Evolutionary conservation across 1,140 invertebrate species (phyloP).

Genomic region (Cotesia glomerata): DNA sequence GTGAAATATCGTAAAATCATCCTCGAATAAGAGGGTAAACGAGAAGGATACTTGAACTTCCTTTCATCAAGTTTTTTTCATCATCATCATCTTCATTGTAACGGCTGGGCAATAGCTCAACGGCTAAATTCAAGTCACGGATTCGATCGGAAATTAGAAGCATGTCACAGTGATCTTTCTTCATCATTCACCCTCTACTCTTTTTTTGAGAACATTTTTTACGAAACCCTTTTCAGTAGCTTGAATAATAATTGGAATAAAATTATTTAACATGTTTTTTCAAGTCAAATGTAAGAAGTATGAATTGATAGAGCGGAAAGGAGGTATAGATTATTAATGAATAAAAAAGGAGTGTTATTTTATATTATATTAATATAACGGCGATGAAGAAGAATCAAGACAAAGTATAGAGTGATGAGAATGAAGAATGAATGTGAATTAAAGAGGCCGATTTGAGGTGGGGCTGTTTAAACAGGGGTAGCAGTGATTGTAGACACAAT

Average conservation of each 20-base stretch:
- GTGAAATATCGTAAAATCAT: slow-evolving; percentile 43
- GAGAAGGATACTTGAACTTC: neutral
- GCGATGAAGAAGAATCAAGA: slow-evolving; percentile 30
- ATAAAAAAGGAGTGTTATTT: no score
- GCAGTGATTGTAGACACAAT: neutral
- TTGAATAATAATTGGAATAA: no score
- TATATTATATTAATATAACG: no score
- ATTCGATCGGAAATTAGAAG: slow-evolving; percentile 57
- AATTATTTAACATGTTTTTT: no score
- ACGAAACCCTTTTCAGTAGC: no score
- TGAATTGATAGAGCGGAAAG: no score
- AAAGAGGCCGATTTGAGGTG: slow-evolving; percentile 5
- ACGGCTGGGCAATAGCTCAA: neutral
- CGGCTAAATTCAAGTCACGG: slow-evolving; percentile 52
- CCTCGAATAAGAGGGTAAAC: slow-evolving; percentile 23
- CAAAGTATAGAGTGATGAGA: slow-evolving; percentile 23
- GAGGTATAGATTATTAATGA: no score
- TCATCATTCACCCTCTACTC: slow-evolving; percentile 25
- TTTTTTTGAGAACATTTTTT: no score
- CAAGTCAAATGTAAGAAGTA: no score
- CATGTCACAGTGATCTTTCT: slow-evolving; percentile 31
- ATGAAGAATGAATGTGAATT: neutral
- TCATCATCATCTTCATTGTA: neutral
- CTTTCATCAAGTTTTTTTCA: neutral
- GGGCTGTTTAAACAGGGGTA: neutral